These are phyloP conservation scores for Malurus leucopterus DNA, from an alignment of 2,797 vertebrate genomes.

Conservation along the genomic window DNA sequence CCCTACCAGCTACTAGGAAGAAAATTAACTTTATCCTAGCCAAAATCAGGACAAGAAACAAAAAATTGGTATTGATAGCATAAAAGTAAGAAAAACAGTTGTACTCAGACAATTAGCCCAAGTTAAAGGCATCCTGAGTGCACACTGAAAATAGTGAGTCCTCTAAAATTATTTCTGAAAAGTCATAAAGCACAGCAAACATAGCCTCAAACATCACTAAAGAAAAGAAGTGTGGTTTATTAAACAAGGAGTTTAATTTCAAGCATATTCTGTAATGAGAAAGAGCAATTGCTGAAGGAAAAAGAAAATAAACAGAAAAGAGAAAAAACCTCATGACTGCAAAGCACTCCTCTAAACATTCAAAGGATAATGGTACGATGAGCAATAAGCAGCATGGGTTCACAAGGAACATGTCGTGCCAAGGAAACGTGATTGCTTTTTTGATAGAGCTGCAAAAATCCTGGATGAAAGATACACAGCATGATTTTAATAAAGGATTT, in stretches of 20 bases:
- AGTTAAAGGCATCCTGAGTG: background rate
- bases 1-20: background rate
- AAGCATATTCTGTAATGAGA: background rate
- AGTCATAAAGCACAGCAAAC: background rate
- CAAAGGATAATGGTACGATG: conserved; percentile 14
- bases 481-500: conserved; percentile 60
- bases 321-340: background rate
- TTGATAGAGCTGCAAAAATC: conserved; percentile 39
- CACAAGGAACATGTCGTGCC: background rate
- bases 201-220: background rate
- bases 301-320: background rate
- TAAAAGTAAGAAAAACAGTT: background rate
- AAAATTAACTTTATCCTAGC: background rate
- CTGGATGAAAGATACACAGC: conserved; percentile 39
- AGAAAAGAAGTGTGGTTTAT: background rate
- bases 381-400: conserved; percentile 28
- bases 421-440: conserved; percentile 49
- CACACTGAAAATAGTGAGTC: background rate
- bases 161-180: background rate
- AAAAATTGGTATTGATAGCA: background rate
- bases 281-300: conserved; percentile 5
- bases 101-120: background rate
- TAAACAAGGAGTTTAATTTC: conserved; percentile 15
- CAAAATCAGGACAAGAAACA: background rate
- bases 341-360: background rate